phyloP scores from a whole-genome alignment of 2,888 invertebrate species.

The Agrotis puta region DNA sequence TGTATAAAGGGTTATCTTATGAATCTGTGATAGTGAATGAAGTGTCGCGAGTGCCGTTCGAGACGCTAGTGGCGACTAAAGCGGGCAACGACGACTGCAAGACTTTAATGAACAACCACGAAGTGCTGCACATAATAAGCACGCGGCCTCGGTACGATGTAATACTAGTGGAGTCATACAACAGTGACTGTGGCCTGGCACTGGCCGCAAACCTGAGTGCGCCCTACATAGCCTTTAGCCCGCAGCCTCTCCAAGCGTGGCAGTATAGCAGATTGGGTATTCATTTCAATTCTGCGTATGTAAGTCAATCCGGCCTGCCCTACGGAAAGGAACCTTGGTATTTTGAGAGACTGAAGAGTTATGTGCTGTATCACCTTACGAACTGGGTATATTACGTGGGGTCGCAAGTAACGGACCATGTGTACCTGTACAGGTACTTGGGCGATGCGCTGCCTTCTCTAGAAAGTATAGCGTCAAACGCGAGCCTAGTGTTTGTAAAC shows the following conservation, averaged over 20 bases:
- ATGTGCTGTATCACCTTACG: constrained; percentile 82
- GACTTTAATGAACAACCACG: constrained; percentile 87
- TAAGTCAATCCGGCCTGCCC: constrained; percentile 84
- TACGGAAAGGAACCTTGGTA: constrained; percentile 88
- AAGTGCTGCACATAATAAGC: constrained; percentile 88
- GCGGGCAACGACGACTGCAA: constrained; percentile 88
- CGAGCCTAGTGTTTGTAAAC: constrained; percentile 92
- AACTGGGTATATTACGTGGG: constrained; percentile 88
- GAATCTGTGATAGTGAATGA: constrained; percentile 88
- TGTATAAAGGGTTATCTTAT: constrained; percentile 85
- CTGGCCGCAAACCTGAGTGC: constrained; percentile 93
- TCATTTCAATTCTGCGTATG: constrained; percentile 89
- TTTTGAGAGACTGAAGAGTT: constrained; percentile 85
- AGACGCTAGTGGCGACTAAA: constrained; percentile 87
- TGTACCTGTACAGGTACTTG: constrained; percentile 86
- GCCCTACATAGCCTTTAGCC: constrained; percentile 92
- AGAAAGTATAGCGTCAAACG: constrained; percentile 89
- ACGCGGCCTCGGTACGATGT: constrained; percentile 92
- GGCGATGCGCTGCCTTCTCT: constrained; percentile 90
- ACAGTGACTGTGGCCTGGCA: constrained; percentile 93
- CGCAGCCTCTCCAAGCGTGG: constrained; percentile 91
- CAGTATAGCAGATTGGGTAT: constrained; percentile 87
- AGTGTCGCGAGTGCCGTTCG: constrained; percentile 87
- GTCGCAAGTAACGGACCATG: constrained; percentile 86
- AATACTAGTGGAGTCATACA: constrained; percentile 94